A percentile compares a stretch with the other conserved stretches of the same genome.
These are phyloP conservation scores for Psix sp. DNA, from an alignment of 1,140 invertebrate genomes.

Conservation along the genomic window DNA sequence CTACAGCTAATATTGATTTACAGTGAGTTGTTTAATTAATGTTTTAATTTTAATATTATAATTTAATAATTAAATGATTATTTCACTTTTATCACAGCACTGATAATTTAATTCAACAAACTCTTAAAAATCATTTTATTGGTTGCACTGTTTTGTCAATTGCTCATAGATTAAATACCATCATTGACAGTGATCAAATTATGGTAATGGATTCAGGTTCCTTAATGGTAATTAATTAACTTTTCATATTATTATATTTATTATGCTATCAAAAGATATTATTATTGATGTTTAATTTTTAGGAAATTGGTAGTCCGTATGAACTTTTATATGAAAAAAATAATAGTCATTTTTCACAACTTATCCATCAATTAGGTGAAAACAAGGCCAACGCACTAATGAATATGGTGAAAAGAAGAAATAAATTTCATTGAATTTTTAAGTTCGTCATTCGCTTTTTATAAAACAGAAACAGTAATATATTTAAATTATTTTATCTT, in stretches of 20 bases:
- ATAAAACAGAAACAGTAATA: too few relatives aligned
- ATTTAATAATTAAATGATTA: not conserved
- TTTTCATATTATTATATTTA: not conserved
- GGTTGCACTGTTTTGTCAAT: constrained; percentile 83
- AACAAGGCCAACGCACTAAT: too few relatives aligned
- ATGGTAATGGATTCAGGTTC: constrained; percentile 79
- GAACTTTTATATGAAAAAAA: constrained; percentile 72
- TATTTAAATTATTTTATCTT: too few relatives aligned
- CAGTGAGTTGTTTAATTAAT: constrained; percentile 20
- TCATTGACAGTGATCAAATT: constrained; percentile 76
- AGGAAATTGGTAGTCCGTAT: constrained; percentile 78
- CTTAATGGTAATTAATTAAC: constrained; percentile 62
- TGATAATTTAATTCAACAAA: constrained; percentile 82
- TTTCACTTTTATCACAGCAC: constrained; percentile 53
- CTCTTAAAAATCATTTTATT: constrained; percentile 81
- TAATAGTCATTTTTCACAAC: constrained; percentile 52
- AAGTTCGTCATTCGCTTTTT: too few relatives aligned
- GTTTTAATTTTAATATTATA: not conserved
- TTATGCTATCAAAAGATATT: not conserved
- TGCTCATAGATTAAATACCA: constrained; percentile 83
- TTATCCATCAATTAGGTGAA: constrained; percentile 55
- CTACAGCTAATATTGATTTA: constrained; percentile 80
- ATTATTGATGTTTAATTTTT: not conserved
- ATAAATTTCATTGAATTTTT: too few relatives aligned
- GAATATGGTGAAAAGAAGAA: too few relatives aligned